Evolutionary conservation across 1,140 invertebrate species (phyloP).

Genomic region (Tribolium madens): DNA sequence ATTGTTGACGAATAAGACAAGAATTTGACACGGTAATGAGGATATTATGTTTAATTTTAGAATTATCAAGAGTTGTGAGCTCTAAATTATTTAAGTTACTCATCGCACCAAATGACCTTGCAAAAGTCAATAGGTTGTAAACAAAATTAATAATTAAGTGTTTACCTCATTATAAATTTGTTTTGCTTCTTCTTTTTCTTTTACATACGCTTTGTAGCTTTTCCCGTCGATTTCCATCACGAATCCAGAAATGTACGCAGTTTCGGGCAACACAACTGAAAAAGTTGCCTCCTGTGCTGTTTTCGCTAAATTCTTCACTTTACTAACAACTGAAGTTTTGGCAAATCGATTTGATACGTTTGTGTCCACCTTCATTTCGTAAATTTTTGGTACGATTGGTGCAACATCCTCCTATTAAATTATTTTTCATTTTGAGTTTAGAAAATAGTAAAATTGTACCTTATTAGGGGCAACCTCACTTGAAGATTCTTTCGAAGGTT

Average conservation of each 20-base stretch:
- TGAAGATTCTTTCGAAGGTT: background rate
- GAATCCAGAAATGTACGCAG: conserved; percentile 75
- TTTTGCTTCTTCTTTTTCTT: conserved; percentile 76
- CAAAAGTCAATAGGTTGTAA: background rate
- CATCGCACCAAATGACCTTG: no score
- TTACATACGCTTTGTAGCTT: conserved; percentile 69
- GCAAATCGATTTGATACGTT: conserved; percentile 73
- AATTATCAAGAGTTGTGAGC: no score
- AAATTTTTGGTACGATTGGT: conserved; percentile 60
- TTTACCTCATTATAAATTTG: conserved; percentile 72
- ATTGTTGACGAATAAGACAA: no score
- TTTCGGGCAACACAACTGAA: conserved; percentile 73
- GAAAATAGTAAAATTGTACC: background rate
- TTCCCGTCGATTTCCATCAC: conserved; percentile 72
- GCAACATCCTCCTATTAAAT: background rate
- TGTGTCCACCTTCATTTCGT: conserved; percentile 70
- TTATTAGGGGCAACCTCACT: background rate
- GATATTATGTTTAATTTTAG: no score
- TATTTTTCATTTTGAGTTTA: background rate
- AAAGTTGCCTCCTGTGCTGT: conserved; percentile 72
- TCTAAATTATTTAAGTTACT: no score
- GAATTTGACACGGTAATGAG: no score
- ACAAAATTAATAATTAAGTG: background rate
- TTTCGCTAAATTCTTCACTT: conserved; percentile 71
- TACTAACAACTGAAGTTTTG: conserved; percentile 70